Evolutionary conservation across 2,797 vertebrate species (phyloP).

Genomic region (Chiroxiphia lanceolata): DNA sequence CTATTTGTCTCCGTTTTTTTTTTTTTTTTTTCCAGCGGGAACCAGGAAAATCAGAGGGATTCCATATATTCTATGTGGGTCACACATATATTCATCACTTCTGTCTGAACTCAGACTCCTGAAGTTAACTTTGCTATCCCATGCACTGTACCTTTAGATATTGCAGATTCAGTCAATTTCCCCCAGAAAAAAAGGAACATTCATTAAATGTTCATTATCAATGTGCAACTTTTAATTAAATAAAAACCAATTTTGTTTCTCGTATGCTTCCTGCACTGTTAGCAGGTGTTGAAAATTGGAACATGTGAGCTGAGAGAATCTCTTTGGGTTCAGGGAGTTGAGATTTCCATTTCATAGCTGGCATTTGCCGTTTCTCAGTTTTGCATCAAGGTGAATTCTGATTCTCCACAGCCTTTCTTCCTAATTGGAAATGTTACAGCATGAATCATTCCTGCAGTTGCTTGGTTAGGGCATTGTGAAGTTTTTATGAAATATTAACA

Average conservation of each 20-base stretch:
- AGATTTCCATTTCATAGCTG: slow-evolving; percentile 21
- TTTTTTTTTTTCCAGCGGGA: neutral
- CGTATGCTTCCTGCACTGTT: neutral
- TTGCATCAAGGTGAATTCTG: neutral
- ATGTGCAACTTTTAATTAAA: neutral
- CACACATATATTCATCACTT: neutral
- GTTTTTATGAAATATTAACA: slow-evolving; percentile 32
- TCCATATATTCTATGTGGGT: neutral
- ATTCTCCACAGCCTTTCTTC: slow-evolving; percentile 10
- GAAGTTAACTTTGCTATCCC: neutral
- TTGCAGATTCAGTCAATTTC: neutral
- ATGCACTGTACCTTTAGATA: neutral
- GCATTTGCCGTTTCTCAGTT: neutral
- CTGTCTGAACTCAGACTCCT: neutral
- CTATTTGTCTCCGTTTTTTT: neutral
- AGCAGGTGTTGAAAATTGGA: slow-evolving; percentile 1
- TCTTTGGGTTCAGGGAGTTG: neutral
- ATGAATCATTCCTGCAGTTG: neutral
- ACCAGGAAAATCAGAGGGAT: neutral
- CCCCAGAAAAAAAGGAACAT: neutral
- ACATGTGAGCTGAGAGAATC: neutral
- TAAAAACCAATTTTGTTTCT: neutral
- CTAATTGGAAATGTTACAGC: slow-evolving; percentile 2
- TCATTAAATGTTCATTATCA: neutral
- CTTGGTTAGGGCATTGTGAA: neutral